Base-by-base conservation (phyloP, 2,888 invertebrate genomes). In the Xylota segnis region DNA sequence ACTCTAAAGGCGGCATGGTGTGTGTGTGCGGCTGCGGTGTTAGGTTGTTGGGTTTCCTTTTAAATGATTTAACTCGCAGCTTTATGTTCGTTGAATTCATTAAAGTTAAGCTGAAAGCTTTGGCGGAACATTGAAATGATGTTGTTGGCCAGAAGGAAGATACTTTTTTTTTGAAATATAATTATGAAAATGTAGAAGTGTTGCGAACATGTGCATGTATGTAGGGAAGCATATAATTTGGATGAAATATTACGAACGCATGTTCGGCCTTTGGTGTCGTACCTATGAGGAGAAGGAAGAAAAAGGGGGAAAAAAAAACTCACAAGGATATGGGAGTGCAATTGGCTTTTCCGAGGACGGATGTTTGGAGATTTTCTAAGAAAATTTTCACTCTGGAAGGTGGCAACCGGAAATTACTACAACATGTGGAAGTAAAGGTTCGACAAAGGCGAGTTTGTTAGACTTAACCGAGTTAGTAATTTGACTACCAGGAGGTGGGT, bases 51-150 rank as follows among this genome's bases (percentile, higher is more conserved):
- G 52, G 54, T 27, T 40, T 61, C 40, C 10, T 56, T 47, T 58
- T 23, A 40, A 58, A 75, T 75, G 75, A 75, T 75, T 66, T 66
- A 75, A 65, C 56, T 58, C 45, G 5, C 56, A 65, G 56, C 65
- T 75, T 54, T 45, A 27, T 45, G 45, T 56, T 14, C 3, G n/a
- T 14, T 54, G 47, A 18, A 45, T 71, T 71, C 34, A 40, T 37
- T 29, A 63, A 43, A 54, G 56, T 71, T 34, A 34, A 56, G 63
- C 43, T 18, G 54, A 27, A 32, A 45, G 74, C 63, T 63, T 45
- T 54, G 54, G 56, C 56, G 29, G 29, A 65, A 58, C 63, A 66
- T 75, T 47, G 37, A 66, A 66, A 66, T 37, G 34, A 58, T 65
- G 56, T 47, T 75, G 27, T 47, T 56, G 37, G 65, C 75, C 54